Conservation (phyloP, 2,797 vertebrate species). For the Gymnothorax javanicus region DNA sequence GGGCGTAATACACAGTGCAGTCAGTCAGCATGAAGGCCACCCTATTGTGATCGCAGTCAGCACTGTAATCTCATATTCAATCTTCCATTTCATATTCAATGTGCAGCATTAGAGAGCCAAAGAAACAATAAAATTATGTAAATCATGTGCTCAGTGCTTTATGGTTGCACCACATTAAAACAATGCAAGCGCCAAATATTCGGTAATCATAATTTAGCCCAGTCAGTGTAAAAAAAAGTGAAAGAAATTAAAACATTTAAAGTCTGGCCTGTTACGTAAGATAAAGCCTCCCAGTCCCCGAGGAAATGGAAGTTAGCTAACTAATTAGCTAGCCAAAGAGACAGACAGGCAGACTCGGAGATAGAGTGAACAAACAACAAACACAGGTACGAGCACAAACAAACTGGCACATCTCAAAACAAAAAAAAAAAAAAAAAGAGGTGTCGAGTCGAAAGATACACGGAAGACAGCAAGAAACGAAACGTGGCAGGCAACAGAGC, state of each 20-base stretch:
- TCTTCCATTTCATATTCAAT: not conserved
- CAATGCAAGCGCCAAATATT: constrained; percentile 7
- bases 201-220: not conserved
- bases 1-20: not conserved
- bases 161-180: not conserved
- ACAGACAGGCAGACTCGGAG: not conserved
- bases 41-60: not conserved
- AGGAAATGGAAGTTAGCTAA: constrained; percentile 5
- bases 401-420: not conserved
- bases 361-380: not conserved
- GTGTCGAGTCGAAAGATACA: not conserved
- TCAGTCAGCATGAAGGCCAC: not conserved
- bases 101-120: not conserved
- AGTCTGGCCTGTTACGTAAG: constrained; percentile 7
- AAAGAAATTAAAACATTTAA: constrained; percentile 10
- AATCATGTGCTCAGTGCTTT: not conserved
- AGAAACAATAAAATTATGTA: not conserved
- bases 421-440: constrained; percentile 11
- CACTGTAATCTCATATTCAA: not conserved
- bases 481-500: no score
- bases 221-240: constrained; percentile 16
- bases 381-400: constrained; percentile 13
- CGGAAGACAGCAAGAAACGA: not conserved
- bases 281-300: constrained; percentile 14
- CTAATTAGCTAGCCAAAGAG: not conserved